phyloP scores from a whole-genome alignment of 2,113 vertebrate genomes.

The Alaudala cheleensis region DNA sequence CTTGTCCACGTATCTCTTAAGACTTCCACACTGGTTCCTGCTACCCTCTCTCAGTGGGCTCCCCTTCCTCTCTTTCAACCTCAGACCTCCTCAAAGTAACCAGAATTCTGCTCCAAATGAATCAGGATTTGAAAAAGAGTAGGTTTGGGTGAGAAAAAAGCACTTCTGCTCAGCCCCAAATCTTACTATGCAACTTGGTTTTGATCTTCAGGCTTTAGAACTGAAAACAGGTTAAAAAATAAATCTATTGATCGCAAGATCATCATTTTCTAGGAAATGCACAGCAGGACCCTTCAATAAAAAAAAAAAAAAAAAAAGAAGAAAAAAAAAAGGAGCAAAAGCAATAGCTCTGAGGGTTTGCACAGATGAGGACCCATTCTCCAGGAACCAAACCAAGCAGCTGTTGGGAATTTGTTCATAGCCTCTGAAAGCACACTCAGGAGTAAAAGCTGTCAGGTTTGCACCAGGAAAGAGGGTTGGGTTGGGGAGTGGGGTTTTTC shows the following conservation, averaged over 20 bases:
- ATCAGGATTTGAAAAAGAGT: not conserved
- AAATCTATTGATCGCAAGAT: not conserved
- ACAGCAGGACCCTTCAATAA: not conserved
- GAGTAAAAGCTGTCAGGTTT: not conserved
- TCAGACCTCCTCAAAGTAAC: not conserved
- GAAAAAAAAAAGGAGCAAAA: accelerated
- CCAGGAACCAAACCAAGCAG: not conserved
- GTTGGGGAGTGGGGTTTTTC: not conserved
- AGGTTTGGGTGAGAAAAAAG: not conserved
- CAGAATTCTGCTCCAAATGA: not conserved
- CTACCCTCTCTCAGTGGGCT: not conserved
- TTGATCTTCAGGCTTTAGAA: not conserved
- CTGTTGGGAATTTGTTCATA: not conserved
- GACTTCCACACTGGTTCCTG: not conserved
- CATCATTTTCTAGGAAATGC: not conserved
- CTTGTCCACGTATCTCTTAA: not conserved
- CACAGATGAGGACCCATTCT: not conserved
- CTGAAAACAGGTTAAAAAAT: not conserved
- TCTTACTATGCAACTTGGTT: not conserved
- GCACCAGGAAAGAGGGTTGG: not conserved
- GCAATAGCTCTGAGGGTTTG: not conserved
- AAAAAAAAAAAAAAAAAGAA: too few species aligned
- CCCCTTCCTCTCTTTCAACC: not conserved
- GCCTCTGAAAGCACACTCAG: not conserved
- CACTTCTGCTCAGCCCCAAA: not conserved